phyloP scores from a whole-genome alignment of 2,888 invertebrate species.

The Erebia palarica region DNA sequence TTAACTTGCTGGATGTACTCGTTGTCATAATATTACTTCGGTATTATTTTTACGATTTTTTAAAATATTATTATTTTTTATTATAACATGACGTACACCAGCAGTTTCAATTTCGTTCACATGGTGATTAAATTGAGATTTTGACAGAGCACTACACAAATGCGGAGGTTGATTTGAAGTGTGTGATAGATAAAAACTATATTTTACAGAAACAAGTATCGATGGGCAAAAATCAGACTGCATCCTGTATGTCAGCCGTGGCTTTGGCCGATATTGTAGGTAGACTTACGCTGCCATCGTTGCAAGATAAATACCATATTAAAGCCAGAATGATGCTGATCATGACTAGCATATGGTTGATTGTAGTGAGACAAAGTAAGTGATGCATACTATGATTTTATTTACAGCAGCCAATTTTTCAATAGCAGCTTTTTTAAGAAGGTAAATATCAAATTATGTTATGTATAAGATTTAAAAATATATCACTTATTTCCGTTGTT shows the following conservation, averaged over 20 bases:
- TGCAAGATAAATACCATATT: slow-evolving; percentile 84
- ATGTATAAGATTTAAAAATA: no score
- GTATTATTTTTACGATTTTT: not conserved
- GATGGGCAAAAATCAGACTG: slow-evolving; percentile 80
- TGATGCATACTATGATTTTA: slow-evolving; percentile 32
- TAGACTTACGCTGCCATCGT: slow-evolving; percentile 84
- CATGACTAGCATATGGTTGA: slow-evolving; percentile 82
- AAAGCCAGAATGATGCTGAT: slow-evolving; percentile 85
- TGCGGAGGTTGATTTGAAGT: not conserved
- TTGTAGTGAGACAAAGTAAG: slow-evolving; percentile 82
- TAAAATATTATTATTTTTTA: no score
- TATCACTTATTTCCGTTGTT: no score
- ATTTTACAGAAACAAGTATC: slow-evolving; percentile 64
- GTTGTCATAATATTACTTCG: not conserved
- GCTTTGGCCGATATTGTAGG: slow-evolving; percentile 86
- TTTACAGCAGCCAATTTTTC: not conserved
- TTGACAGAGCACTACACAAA: no score
- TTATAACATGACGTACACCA: not conserved
- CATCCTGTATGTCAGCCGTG: slow-evolving; percentile 87
- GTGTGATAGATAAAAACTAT: not conserved
- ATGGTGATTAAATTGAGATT: not conserved
- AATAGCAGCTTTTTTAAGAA: not conserved
- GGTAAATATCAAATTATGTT: no score
- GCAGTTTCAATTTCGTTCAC: not conserved
- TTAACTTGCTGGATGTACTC: not conserved